Evolutionary conservation across 2,797 vertebrate species (phyloP), one percentile per base, ranked within the genome.

Genomic region (Acanthurus leucopareius): DNA sequence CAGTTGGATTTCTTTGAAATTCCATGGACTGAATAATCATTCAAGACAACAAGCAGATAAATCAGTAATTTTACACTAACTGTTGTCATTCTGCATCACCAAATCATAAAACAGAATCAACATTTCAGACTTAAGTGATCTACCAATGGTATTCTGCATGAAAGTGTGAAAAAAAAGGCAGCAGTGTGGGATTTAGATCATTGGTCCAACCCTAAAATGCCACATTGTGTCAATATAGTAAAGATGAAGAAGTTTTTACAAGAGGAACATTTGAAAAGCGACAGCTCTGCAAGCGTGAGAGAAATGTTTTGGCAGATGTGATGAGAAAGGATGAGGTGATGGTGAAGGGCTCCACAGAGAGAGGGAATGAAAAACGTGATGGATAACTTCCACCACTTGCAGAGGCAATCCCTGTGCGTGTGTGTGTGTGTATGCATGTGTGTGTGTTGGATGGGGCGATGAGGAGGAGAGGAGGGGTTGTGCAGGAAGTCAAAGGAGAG

Each of bases 291-390:
- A 47, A 88, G 86, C 66, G 89, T 85, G 87, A 90, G 88, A 90
- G 83, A 91, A 89, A 92, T 89, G 89, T 87, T 93, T 91, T 91
- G 91, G 82, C 91, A 93, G 87, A 91, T 84, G 88, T 84, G 79
- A 89, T 83, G 83, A 79, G 85, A 85, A 90, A 79, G 84, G 88
- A 90, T 90, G 90, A 90, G 84, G 90, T 91, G 90, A 93, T 61
- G 69, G 76, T 83, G 81, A 91, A 86, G 62, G 75, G 82, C 82
- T 89, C 83, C 47, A 22, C n/a, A 13, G 64, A 84, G 78, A 74
- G 75, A 87, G 74, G 65, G 84, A 67, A 79, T 78, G 86, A 86
- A 82, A 69, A 77, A 83, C 62, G 88, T 93, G 93, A 93, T 93
- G 87, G 91, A 92, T 91, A 88, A 88, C 91, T 90, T 92, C 91